Conservation (phyloP, 2,888 invertebrate genomes). For the Apamea monoglypha region DNA sequence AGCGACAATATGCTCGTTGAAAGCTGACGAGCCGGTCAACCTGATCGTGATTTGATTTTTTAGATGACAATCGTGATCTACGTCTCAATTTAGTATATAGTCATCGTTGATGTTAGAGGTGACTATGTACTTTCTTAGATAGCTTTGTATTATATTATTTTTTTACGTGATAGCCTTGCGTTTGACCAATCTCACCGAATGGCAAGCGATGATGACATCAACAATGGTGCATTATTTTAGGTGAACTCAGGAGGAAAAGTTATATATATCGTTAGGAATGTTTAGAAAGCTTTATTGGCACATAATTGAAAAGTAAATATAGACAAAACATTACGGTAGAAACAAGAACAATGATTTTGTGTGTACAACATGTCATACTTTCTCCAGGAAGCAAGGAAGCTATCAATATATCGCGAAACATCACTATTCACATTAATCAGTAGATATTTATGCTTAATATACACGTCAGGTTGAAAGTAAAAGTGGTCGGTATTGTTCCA, state of each 20-base stretch:
- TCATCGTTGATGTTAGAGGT: slow-evolving; percentile 43
- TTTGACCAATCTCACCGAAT: slow-evolving; percentile 7
- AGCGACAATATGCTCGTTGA: slow-evolving; percentile 54
- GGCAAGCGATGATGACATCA: background rate
- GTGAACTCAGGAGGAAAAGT: background rate
- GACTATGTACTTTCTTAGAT: slow-evolving; percentile 40
- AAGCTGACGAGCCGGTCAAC: slow-evolving; percentile 56
- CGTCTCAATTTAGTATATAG: slow-evolving; percentile 50
- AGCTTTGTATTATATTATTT: slow-evolving; percentile 12
- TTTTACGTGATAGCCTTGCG: background rate
- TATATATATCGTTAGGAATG: background rate
- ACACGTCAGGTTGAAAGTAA: slow-evolving; percentile 63
- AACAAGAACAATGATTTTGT: slow-evolving; percentile 6
- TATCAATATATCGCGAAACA: slow-evolving; percentile 41
- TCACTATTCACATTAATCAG: slow-evolving; percentile 30
- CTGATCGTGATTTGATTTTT: slow-evolving; percentile 72
- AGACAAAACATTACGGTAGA: background rate
- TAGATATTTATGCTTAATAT: slow-evolving; percentile 50
- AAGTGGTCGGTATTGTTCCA: slow-evolving; percentile 61
- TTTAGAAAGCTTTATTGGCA: background rate
- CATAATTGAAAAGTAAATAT: slow-evolving; percentile 11
- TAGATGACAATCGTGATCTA: slow-evolving; percentile 61
- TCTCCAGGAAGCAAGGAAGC: slow-evolving; percentile 37
- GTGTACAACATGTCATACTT: slow-evolving; percentile 17
- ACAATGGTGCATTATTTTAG: background rate